Evolutionary conservation across 2,113 vertebrate genomes (phyloP).

Genomic region (Isichthys henryi): DNA sequence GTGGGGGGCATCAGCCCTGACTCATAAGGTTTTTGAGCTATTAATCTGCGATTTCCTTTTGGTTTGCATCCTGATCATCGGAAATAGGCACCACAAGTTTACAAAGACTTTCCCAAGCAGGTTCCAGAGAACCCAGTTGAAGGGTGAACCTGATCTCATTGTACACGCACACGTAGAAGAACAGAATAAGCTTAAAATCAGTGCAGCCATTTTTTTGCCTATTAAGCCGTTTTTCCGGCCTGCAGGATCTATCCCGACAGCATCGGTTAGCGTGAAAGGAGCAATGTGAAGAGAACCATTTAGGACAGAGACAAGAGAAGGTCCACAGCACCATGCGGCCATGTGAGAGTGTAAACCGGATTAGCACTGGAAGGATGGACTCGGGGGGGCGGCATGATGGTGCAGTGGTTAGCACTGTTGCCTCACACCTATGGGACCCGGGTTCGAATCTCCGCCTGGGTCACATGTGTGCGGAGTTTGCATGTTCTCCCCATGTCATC

Average conservation of each 20-base stretch:
- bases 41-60: neutral
- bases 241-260: neutral
- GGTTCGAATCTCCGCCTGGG: too few relatives aligned
- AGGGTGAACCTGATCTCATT: neutral
- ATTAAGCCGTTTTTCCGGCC: neutral
- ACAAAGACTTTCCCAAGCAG: neutral
- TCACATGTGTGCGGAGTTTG: too few relatives aligned
- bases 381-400: too few relatives aligned
- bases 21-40: neutral
- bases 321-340: constrained; percentile 30
- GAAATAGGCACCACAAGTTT: neutral
- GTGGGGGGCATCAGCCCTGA: neutral
- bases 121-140: neutral
- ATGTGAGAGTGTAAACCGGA: constrained; percentile 53
- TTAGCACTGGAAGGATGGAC: constrained; percentile 55
- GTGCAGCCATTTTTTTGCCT: neutral
- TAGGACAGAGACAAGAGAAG: constrained; percentile 44
- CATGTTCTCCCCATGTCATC: too few relatives aligned
- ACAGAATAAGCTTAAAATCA: neutral
- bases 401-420: too few relatives aligned
- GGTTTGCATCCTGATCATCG: neutral
- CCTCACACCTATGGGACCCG: too few relatives aligned
- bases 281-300: constrained; percentile 32
- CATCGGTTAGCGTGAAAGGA: constrained; percentile 5
- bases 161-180: neutral